Conservation (phyloP, 1,140 invertebrate genomes). For the Mylabris phalerata region DNA sequence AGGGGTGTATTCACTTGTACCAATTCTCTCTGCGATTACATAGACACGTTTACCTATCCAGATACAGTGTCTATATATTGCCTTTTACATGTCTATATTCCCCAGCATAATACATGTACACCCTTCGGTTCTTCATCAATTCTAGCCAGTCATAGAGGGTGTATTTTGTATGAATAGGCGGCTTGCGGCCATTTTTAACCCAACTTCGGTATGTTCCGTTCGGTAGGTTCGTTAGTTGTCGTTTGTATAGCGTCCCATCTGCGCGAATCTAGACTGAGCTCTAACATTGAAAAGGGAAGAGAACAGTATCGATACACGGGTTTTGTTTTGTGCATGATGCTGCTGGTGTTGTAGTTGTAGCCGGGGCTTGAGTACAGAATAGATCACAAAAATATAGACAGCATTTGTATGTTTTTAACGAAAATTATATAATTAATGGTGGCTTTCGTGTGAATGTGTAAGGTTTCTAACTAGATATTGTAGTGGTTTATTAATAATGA, state of each 20-base stretch:
- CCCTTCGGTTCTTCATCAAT: too few relatives aligned
- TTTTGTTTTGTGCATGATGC: conserved; percentile 18
- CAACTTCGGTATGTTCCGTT: conserved; percentile 6
- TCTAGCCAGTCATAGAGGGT: neutral
- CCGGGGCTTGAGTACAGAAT: too few relatives aligned
- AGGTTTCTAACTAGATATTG: conserved; percentile 5
- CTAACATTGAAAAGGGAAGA: neutral
- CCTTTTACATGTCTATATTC: too few relatives aligned
- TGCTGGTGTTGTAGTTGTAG: neutral
- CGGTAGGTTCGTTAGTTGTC: neutral
- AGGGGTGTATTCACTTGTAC: too few relatives aligned
- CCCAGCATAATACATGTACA: neutral
- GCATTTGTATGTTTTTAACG: too few relatives aligned
- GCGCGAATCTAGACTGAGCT: conserved; percentile 4
- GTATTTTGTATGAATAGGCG: conserved; percentile 1
- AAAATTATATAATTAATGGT: neutral
- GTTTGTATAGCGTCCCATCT: conserved; percentile 17
- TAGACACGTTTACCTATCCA: too few relatives aligned
- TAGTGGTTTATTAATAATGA: conserved; percentile 7
- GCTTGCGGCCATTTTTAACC: conserved; percentile 24
- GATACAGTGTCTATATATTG: too few relatives aligned
- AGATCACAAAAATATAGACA: too few relatives aligned
- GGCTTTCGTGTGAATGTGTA: neutral
- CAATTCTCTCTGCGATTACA: too few relatives aligned
- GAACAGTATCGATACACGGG: conserved; percentile 22